Evolutionary conservation across 2,797 vertebrate genomes (phyloP), one percentile per base, ranked within the genome.

Genomic region (Sebastes dallii): DNA sequence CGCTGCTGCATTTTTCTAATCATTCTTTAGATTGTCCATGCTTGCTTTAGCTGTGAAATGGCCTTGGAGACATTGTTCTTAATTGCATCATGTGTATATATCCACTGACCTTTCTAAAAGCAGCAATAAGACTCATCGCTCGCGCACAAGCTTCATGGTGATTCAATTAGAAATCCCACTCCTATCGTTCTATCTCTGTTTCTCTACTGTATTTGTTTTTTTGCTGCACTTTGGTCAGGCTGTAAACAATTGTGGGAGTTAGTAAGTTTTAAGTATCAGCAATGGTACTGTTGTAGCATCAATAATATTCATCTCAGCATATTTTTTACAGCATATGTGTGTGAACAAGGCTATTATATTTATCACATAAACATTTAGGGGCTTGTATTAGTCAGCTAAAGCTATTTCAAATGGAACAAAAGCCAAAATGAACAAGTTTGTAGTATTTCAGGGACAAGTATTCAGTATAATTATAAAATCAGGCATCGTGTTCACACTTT

Each of bases 91-190:
- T 18, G 59, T 77, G 25, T 66, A 52, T 81, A 76, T 65, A 83
- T 80, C 61, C 68, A 4, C 18, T 42, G 72, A 73, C 69, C 72
- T 86, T 85, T 80, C 36, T 68, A 27, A 82, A 73, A 67, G 66
- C 46, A 74, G 50, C 39, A 11, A 65, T 66, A 29, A 29, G 20
- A 59, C 27, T 62, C 22, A 39, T 54, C 6, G 8, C 14, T 22
- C 54, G 46, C 25, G 3, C 72, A 24, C 32, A 42, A 66, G 20
- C 66, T 70, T 82, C 50, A 27, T 61, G 58, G 59, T 46, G 55
- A 68, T 71, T 77, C n/a, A 52, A 59, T 71, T 75, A 65, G 13
- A 65, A 54, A 70, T 56, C 34, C 25, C 46, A n/a, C 25, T 65
- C 29, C 34, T 32, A 14, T 36, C 39, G 14, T 16, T 64, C 59